Conservation (phyloP, 1,140 invertebrate species). For the Cotesia glomerata region DNA sequence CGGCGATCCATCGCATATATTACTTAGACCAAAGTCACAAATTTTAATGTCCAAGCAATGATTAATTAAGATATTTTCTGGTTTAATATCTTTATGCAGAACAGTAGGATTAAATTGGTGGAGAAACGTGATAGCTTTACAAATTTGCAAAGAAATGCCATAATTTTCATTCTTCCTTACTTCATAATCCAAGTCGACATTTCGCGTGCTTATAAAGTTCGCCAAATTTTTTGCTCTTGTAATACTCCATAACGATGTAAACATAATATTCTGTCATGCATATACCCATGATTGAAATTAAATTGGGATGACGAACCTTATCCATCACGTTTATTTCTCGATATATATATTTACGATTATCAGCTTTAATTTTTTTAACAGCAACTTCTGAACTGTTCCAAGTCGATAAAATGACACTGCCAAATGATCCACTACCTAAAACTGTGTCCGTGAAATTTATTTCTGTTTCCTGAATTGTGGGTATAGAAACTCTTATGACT, state of each 20-base stretch:
- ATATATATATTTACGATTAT: background rate
- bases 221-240: background rate
- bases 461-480: no score
- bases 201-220: background rate
- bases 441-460: no score
- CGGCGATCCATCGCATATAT: background rate
- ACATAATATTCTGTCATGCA: background rate
- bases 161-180: background rate
- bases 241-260: conserved; percentile 20
- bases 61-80: conserved; percentile 16
- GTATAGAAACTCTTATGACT: no score
- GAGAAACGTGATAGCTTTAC: conserved; percentile 7
- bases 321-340: background rate
- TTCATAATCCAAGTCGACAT: background rate
- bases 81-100: conserved; percentile 23
- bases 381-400: background rate
- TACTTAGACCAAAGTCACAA: conserved; percentile 22
- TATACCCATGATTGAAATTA: conserved; percentile 13
- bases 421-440: no score
- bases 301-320: background rate
- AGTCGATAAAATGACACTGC: no score
- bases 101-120: background rate
- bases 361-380: background rate
- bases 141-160: conserved; percentile 4
- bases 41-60: background rate